These are phyloP conservation scores for Dermolepida albohirtum DNA, from an alignment of 2,888 invertebrate species.

Conservation along the genomic window DNA sequence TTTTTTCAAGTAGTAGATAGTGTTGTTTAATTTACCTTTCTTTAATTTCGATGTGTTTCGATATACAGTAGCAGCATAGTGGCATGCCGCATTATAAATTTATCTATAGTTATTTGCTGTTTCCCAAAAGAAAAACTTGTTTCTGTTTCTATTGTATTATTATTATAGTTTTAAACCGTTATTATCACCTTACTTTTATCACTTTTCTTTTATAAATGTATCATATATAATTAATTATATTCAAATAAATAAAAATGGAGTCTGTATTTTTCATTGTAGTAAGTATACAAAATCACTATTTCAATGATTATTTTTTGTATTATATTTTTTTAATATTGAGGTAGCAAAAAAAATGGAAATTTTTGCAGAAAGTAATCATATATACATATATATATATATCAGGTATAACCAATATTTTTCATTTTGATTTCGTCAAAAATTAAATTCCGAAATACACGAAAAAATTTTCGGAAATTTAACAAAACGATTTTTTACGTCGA, in stretches of 20 bases:
- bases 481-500: neutral
- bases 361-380: conserved; percentile 32
- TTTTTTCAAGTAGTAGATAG: conserved; percentile 40
- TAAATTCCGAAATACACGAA: neutral
- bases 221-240: conserved; percentile 16
- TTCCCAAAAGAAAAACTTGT: conserved; percentile 17
- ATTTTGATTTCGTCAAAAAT: conserved; percentile 16
- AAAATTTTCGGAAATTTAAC: neutral
- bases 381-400: too few relatives aligned
- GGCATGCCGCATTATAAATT: conserved; percentile 39
- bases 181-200: conserved; percentile 2
- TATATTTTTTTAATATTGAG: too few relatives aligned
- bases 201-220: conserved; percentile 24
- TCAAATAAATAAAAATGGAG: conserved; percentile 29
- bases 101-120: conserved; percentile 33
- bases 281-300: conserved; percentile 37
- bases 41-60: conserved; percentile 38
- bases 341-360: too few relatives aligned
- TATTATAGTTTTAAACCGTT: conserved; percentile 10
- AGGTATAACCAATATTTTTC: neutral
- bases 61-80: conserved; percentile 39
- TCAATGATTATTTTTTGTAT: conserved; percentile 37
- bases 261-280: conserved; percentile 42
- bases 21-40: conserved; percentile 38
- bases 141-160: conserved; percentile 21